Conservation (phyloP, 2,888 invertebrate genomes). For the Xestia xanthographa region DNA sequence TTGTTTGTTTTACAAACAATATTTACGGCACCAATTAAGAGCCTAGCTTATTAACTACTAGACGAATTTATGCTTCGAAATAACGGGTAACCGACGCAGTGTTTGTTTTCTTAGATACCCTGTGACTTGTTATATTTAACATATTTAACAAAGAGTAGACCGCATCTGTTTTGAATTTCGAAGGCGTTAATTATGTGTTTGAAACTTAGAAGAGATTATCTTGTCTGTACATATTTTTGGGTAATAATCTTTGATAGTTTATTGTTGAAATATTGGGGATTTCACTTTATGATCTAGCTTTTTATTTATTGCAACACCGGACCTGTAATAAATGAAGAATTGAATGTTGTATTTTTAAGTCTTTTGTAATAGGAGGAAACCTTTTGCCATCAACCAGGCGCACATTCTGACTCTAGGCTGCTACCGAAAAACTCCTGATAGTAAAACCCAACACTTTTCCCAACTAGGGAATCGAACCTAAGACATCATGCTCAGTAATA, state of each 20-base stretch:
- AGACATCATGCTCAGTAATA: neutral
- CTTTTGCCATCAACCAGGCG: neutral
- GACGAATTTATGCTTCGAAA: slow-evolving; percentile 80
- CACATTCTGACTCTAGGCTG: neutral
- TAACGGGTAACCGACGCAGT: slow-evolving; percentile 72
- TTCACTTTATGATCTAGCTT: slow-evolving; percentile 5
- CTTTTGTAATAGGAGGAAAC: neutral
- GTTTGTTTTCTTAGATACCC: slow-evolving; percentile 78
- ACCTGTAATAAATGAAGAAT: neutral
- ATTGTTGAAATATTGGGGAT: slow-evolving; percentile 17
- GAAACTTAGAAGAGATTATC: slow-evolving; percentile 47
- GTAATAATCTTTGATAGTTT: slow-evolving; percentile 40
- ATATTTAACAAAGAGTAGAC: slow-evolving; percentile 50
- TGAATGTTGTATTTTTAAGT: too few relatives aligned
- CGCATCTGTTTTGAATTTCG: slow-evolving; percentile 59
- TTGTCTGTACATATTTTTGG: slow-evolving; percentile 38
- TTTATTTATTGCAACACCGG: neutral
- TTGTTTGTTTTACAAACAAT: slow-evolving; percentile 86
- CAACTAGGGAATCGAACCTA: neutral
- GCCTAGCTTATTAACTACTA: slow-evolving; percentile 84
- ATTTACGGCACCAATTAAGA: slow-evolving; percentile 86
- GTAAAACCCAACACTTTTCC: neutral
- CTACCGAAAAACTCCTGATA: neutral
- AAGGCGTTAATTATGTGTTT: slow-evolving; percentile 40
- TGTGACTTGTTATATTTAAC: slow-evolving; percentile 77